phyloP scores from a whole-genome alignment of 92 coral and sea anemone species.

The Blastomussa wellsi region DNA sequence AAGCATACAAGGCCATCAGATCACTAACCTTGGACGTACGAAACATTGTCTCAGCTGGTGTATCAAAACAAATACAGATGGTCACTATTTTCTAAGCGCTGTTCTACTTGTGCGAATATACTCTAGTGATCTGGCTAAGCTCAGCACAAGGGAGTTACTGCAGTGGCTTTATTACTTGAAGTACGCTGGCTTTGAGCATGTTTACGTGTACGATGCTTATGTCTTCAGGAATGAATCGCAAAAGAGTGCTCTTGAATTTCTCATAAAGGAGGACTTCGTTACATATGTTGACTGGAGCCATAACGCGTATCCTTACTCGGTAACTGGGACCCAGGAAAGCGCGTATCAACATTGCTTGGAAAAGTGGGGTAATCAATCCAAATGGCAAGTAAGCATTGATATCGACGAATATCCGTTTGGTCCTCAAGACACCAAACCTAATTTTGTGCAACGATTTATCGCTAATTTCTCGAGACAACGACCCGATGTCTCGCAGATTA shows the following conservation, averaged over 20 bases:
- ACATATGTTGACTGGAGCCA: constrained; percentile 71
- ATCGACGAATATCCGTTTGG: constrained; percentile 72
- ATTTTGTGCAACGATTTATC: constrained; percentile 50
- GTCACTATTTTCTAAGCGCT: constrained; percentile 58
- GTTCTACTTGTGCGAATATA: constrained; percentile 68
- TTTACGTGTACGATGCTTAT: constrained; percentile 70
- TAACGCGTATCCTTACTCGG: constrained; percentile 56
- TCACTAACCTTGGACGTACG: not conserved
- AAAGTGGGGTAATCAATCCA: constrained; percentile 42
- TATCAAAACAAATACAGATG: constrained; percentile 32
- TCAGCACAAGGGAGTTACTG: constrained; percentile 62
- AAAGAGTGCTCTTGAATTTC: constrained; percentile 48
- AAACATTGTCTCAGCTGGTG: constrained; percentile 59
- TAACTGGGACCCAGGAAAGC: constrained; percentile 55
- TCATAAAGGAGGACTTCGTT: constrained; percentile 59
- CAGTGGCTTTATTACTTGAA: constrained; percentile 68
- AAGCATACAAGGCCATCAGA: not conserved
- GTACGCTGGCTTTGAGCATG: constrained; percentile 74
- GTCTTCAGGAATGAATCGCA: constrained; percentile 64
- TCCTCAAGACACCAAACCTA: constrained; percentile 45
- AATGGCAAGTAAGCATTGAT: constrained; percentile 63
- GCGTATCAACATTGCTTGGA: constrained; percentile 57
- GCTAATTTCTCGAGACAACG: constrained; percentile 13
- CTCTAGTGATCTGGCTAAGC: constrained; percentile 50
- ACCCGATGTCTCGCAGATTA: constrained; percentile 53